These are phyloP conservation scores for Halcyon senegalensis DNA, from an alignment of 2,113 vertebrate genomes.

Conservation along the genomic window DNA sequence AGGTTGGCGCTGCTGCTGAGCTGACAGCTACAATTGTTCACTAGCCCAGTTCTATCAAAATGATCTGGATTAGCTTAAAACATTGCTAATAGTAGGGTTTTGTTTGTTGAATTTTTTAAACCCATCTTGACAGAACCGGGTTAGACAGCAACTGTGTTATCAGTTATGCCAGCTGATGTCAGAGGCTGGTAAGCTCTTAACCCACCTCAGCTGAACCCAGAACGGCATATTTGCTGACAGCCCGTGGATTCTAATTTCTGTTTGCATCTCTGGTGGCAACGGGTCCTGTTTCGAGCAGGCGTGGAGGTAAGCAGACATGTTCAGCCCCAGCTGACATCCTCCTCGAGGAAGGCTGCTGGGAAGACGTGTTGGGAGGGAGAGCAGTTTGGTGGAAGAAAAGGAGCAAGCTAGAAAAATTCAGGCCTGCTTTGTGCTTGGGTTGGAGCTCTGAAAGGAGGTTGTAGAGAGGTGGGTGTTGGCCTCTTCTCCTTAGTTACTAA, in stretches of 20 bases:
- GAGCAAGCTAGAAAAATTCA: neutral
- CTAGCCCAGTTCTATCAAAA: slow-evolving; percentile 53
- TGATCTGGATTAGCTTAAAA: slow-evolving; percentile 52
- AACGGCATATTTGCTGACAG: neutral
- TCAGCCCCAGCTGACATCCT: neutral
- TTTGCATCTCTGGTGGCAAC: neutral
- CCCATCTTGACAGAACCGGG: slow-evolving; percentile 53
- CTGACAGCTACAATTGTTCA: neutral
- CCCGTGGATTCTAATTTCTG: too few relatives aligned
- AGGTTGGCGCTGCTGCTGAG: neutral
- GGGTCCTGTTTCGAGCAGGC: neutral
- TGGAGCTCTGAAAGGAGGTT: neutral
- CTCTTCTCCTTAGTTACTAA: too few relatives aligned
- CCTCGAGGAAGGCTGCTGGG: neutral
- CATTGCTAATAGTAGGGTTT: slow-evolving; percentile 34
- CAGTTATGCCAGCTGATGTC: neutral
- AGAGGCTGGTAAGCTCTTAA: neutral
- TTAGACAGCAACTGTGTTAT: slow-evolving; percentile 8
- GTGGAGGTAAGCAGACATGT: neutral
- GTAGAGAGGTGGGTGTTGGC: too few relatives aligned
- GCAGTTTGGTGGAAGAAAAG: neutral
- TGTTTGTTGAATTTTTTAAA: slow-evolving; percentile 52
- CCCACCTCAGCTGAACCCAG: slow-evolving; percentile 29
- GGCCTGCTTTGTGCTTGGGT: neutral
- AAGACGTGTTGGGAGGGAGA: neutral